Base-by-base conservation (phyloP, 2,113 vertebrate species). In the Oxygymnocypris stewartii region DNA sequence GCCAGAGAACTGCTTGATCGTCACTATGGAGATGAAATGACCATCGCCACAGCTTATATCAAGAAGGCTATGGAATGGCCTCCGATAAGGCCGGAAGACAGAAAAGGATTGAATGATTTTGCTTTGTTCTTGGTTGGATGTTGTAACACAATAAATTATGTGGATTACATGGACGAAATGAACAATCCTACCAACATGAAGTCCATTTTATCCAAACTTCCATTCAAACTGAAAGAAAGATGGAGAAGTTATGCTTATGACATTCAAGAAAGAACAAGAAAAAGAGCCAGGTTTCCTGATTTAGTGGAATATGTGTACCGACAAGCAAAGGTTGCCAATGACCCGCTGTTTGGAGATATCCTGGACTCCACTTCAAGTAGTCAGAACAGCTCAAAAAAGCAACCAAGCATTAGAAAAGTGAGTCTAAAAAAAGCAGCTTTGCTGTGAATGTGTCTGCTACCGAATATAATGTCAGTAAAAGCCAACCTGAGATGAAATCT, bases 31-130 rank as follows among this genome's bases (percentile, higher is more conserved):
- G 40, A 42, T 42, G 40, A 42, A 42, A 42, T 42, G n/a, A n/a
- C 57, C 35, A 74, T 86, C 28, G 67, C 67, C 14, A 74, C 49
- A 1, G 67, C 79, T 2, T 61, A 74, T n/a, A 86, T 82, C 28
- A 80, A 74, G 13, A 86, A 82, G 35, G 37, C 79, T 42, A 11
- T 81, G 14, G 51, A 82, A 31, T 86, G 65, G 69, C 85, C 85
- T n/a, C 78, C 44, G 31, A 74, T 86, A 20, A 86, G 75, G 49
- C 8, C 49, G 0, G 65, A 86, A 42, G 85, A 86, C 16, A 37
- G 61, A 31, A 79, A 79, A 28, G 84, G 37, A 71, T 73, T 81
- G 25, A 25, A 69, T 25, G 20, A 28, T 3, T 80, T 80, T 80
- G 77, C 65, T 18, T 31, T 81, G 13, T 86, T 81, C 47, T 37